These are phyloP conservation scores for Acleris cristana DNA, from an alignment of 2,888 invertebrate species.

Conservation along the genomic window DNA sequence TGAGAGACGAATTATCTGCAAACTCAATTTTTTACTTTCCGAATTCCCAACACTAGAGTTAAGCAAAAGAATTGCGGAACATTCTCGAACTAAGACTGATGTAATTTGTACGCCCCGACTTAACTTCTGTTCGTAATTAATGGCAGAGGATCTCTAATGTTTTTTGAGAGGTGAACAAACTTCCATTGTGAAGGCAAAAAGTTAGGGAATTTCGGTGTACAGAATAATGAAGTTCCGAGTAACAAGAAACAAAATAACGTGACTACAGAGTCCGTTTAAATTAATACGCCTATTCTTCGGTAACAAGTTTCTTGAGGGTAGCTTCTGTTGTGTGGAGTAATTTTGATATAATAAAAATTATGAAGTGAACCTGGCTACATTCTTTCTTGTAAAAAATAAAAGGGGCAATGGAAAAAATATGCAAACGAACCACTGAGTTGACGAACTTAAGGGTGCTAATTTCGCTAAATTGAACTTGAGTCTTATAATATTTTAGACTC, in stretches of 20 bases:
- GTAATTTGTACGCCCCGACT: constrained; percentile 66
- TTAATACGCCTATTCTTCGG: constrained; percentile 20
- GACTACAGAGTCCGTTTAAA: constrained; percentile 16
- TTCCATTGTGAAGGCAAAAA: constrained; percentile 32
- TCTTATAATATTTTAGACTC: no score
- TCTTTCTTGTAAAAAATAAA: not conserved
- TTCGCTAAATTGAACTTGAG: no score
- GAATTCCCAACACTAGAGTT: constrained; percentile 54
- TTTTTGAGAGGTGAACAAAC: constrained; percentile 49
- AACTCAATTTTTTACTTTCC: constrained; percentile 60
- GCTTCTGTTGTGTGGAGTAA: constrained; percentile 15
- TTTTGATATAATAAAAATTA: constrained; percentile 10
- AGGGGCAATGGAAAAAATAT: constrained; percentile 1
- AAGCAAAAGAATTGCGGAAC: constrained; percentile 62
- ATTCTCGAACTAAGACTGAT: constrained; percentile 68
- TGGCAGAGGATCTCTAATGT: constrained; percentile 58
- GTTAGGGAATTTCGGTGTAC: constrained; percentile 41
- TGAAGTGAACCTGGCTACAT: not conserved
- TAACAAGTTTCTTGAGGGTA: constrained; percentile 12
- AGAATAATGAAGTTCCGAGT: constrained; percentile 52
- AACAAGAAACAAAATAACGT: constrained; percentile 43
- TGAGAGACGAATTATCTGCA: constrained; percentile 65
- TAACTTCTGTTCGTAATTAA: constrained; percentile 67
- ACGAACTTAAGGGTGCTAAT: no score
- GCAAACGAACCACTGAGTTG: not conserved